phyloP scores from a whole-genome alignment of 1,140 invertebrate species.

The Euschistus heros region DNA sequence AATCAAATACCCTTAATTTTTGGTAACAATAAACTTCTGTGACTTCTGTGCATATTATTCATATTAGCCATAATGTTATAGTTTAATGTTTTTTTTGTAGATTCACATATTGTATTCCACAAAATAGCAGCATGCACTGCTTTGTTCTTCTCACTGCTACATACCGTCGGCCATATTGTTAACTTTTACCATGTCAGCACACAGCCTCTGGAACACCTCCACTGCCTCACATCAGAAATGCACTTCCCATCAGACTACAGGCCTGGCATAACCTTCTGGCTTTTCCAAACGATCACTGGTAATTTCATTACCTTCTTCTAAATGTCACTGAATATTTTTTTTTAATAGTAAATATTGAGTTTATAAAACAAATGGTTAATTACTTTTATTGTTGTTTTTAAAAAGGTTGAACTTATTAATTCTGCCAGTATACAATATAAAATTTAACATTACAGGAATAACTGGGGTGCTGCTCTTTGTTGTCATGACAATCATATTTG shows the following conservation, averaged over 20 bases:
- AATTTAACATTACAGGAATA: conserved; percentile 49
- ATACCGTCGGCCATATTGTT: conserved; percentile 92
- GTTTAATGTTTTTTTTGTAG: neutral
- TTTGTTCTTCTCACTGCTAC: conserved; percentile 82
- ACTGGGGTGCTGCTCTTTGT: conserved; percentile 91
- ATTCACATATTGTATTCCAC: conserved; percentile 96
- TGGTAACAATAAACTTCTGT: too few relatives aligned
- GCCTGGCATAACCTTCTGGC: conserved; percentile 86
- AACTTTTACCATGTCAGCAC: conserved; percentile 99
- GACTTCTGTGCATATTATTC: too few relatives aligned
- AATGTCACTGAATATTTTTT: neutral
- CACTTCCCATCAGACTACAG: conserved; percentile 85
- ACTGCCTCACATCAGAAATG: conserved; percentile 89
- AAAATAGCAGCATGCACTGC: conserved; percentile 97
- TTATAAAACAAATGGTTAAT: neutral
- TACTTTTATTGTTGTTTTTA: neutral
- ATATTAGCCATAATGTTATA: too few relatives aligned
- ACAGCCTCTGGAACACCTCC: conserved; percentile 85
- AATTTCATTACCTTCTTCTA: conserved; percentile 21
- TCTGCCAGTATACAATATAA: neutral
- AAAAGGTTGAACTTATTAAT: neutral
- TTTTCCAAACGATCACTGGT: conserved; percentile 91
- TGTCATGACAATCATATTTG: conserved; percentile 91
- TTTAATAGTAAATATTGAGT: neutral
- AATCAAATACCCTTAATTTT: too few relatives aligned